Conservation (phyloP, 35 echinoderm and acorn worm genomes). For the Ophioderma brevispina region DNA sequence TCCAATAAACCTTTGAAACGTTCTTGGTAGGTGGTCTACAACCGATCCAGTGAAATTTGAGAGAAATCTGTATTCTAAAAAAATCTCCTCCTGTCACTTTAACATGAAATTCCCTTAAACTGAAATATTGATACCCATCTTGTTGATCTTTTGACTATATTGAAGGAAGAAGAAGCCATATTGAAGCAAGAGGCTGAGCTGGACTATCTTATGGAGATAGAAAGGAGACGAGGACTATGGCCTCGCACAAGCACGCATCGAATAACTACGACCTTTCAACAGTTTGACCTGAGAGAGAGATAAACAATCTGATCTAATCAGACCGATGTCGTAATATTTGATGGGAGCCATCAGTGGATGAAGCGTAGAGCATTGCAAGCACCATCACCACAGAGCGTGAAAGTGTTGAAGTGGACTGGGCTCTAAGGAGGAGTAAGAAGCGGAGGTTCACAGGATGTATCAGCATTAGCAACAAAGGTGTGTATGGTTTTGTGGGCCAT, state of each 20-base stretch:
- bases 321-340: constrained; percentile 61
- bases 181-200: neutral
- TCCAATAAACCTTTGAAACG: too few relatives aligned
- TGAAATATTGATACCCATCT: too few relatives aligned
- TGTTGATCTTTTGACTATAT: neutral
- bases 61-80: too few relatives aligned
- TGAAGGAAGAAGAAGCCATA: neutral
- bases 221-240: neutral
- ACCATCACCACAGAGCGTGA: constrained; percentile 65
- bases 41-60: too few relatives aligned
- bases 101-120: too few relatives aligned
- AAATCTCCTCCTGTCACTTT: too few relatives aligned
- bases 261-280: neutral
- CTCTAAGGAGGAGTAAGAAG: constrained; percentile 18
- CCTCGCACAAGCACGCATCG: neutral
- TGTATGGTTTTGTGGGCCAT: too few relatives aligned
- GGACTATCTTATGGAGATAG: neutral
- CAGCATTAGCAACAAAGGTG: too few relatives aligned
- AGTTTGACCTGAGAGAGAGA: neutral
- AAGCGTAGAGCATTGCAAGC: constrained; percentile 36
- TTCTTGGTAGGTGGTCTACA: too few relatives aligned
- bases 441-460: neutral
- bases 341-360: constrained; percentile 67
- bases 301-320: constrained; percentile 42
- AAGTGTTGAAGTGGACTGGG: constrained; percentile 68